phyloP scores from a whole-genome alignment of 2,113 vertebrate species.

The Tetrao urogallus region DNA sequence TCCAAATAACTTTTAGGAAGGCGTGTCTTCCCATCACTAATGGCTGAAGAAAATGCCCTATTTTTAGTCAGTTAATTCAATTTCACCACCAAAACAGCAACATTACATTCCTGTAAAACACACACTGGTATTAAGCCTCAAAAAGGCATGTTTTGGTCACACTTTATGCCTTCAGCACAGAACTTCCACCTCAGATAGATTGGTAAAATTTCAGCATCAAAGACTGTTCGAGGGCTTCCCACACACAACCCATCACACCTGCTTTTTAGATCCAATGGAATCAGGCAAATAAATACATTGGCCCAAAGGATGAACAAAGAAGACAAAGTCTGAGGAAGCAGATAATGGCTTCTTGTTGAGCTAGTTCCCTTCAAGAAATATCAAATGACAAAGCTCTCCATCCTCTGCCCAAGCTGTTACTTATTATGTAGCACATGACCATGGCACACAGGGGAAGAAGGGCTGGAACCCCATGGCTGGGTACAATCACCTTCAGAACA shows the following conservation, averaged over 20 bases:
- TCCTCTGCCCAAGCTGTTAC: not conserved
- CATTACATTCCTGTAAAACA: not conserved
- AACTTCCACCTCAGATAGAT: not conserved
- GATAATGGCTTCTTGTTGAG: not conserved
- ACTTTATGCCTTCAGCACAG: not conserved
- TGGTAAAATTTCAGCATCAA: not conserved
- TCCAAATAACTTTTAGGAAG: not conserved
- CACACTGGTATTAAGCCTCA: rapidly evolving
- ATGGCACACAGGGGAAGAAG: not conserved
- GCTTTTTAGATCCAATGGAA: not conserved
- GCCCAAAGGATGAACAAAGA: not conserved
- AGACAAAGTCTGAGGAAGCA: not conserved
- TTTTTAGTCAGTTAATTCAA: not conserved
- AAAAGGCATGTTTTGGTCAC: not conserved
- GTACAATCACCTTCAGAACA: not conserved
- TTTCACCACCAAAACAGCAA: not conserved
- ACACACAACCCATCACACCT: not conserved
- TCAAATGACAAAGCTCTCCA: not conserved
- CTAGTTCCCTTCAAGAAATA: not conserved
- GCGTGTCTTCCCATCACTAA: not conserved
- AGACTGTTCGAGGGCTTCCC: not conserved
- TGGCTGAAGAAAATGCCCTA: not conserved
- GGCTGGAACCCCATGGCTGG: not conserved
- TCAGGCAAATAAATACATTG: not conserved
- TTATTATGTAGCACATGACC: not conserved